These are phyloP conservation scores for Onthophagus taurus DNA, from an alignment of 1,140 invertebrate species.

Conservation along the genomic window DNA sequence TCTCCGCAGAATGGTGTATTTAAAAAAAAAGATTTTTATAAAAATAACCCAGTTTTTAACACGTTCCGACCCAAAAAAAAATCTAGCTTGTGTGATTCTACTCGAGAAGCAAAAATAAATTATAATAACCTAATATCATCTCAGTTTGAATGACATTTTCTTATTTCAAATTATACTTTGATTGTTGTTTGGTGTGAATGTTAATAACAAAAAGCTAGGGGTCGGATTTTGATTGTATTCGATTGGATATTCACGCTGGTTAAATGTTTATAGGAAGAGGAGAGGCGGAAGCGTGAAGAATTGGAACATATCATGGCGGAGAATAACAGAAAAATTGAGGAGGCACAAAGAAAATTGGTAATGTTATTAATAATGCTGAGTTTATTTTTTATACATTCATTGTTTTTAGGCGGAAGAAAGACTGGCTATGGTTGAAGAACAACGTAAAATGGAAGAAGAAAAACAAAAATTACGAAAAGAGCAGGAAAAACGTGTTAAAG, in stretches of 20 bases:
- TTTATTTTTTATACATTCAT: neutral
- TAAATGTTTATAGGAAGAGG: conserved; percentile 78
- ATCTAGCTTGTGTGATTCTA: too few species aligned
- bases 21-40: too few species aligned
- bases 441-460: conserved; percentile 91
- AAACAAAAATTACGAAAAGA: conserved; percentile 86
- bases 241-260: conserved; percentile 17
- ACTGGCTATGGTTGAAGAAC: conserved; percentile 92
- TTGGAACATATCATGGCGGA: conserved; percentile 93
- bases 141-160: too few species aligned
- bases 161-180: too few species aligned
- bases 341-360: conserved; percentile 93
- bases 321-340: conserved; percentile 95
- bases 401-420: conserved; percentile 80
- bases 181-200: conserved; percentile 11
- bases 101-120: too few species aligned
- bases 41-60: too few species aligned
- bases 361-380: conserved; percentile 3
- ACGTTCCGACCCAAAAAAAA: too few species aligned
- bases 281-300: conserved; percentile 87
- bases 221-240: conserved; percentile 15
- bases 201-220: conserved; percentile 26
- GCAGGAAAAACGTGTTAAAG: conserved; percentile 82
- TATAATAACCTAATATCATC: too few species aligned
- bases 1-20: too few species aligned